Evolutionary conservation across 2,888 invertebrate species (phyloP).

Genomic region (Xestia xanthographa): DNA sequence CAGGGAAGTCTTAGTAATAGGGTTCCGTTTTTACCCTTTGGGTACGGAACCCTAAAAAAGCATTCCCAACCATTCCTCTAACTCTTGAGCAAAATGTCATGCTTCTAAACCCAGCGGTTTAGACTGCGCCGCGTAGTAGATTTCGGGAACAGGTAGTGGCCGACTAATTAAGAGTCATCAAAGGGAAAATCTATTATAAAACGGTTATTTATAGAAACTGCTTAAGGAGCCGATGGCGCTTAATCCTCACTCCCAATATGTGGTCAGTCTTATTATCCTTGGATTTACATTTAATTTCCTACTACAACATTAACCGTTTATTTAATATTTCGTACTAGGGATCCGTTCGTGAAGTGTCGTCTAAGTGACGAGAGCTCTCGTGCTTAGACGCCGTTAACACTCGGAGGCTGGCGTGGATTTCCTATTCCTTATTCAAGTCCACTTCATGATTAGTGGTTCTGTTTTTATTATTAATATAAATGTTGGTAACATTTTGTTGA

Average conservation of each 20-base stretch:
- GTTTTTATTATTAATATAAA: conserved; percentile 44
- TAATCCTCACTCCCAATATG: neutral
- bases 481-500: conserved; percentile 33
- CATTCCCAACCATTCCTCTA: too few relatives aligned
- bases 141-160: neutral
- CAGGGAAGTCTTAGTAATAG: too few relatives aligned
- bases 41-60: too few relatives aligned
- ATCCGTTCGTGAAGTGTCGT: conserved; percentile 55
- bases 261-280: conserved; percentile 1
- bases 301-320: conserved; percentile 25
- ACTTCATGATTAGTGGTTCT: conserved; percentile 62
- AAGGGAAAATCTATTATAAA: neutral
- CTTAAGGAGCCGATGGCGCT: too few relatives aligned
- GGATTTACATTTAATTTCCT: neutral
- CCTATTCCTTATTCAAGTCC: conserved; percentile 59
- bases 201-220: neutral
- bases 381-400: conserved; percentile 80
- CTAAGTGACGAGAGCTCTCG: conserved; percentile 64
- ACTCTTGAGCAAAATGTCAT: neutral
- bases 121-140: neutral
- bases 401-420: conserved; percentile 73
- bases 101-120: neutral
- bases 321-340: conserved; percentile 49
- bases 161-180: neutral
- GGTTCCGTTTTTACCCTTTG: too few relatives aligned